Evolutionary conservation across 1,140 invertebrate species (phyloP).

Genomic region (Drosophila lini): DNA sequence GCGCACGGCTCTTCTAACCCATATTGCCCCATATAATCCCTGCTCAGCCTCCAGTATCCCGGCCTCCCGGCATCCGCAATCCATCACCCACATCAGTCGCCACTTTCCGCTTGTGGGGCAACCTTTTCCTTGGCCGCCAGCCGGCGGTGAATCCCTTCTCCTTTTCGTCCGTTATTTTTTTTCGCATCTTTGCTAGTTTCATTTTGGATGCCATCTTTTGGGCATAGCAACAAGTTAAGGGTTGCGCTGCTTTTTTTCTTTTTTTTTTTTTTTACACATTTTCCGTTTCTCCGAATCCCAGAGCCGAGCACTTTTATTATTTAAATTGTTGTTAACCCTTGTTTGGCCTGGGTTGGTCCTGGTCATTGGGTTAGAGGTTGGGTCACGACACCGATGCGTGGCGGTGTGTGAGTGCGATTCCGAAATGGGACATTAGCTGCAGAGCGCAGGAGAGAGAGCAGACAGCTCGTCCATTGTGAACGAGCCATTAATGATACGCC

Average conservation of each 20-base stretch:
- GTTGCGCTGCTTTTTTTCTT: conserved; percentile 47
- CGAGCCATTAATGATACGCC: conserved; percentile 34
- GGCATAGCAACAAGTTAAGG: conserved; percentile 75
- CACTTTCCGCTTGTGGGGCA: conserved; percentile 61
- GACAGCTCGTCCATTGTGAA: conserved; percentile 52
- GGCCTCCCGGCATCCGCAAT: conserved; percentile 5
- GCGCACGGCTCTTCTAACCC: conserved; percentile 13
- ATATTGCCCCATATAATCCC: conserved; percentile 32
- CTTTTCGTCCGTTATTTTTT: conserved; percentile 39
- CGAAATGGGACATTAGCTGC: conserved; percentile 68
- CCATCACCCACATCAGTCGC: conserved; percentile 36
- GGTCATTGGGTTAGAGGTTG: conserved; percentile 76
- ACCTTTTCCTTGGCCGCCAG: conserved; percentile 48
- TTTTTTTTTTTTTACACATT: conserved; percentile 3
- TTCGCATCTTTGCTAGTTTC: conserved; percentile 59
- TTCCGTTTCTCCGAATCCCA: conserved; percentile 47
- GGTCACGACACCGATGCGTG: conserved; percentile 63
- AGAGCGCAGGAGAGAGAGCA: background rate
- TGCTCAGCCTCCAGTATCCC: background rate
- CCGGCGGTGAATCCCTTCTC: conserved; percentile 25
- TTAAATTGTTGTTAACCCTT: conserved; percentile 80
- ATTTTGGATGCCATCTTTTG: conserved; percentile 62
- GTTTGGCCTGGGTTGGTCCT: conserved; percentile 49
- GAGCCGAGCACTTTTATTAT: conserved; percentile 69
- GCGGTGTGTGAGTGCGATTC: conserved; percentile 54